Percentiles rank a stretch among this genome's conserved stretches.
Conservation (phyloP, 2,888 invertebrate genomes). For the Netelia inedita region DNA sequence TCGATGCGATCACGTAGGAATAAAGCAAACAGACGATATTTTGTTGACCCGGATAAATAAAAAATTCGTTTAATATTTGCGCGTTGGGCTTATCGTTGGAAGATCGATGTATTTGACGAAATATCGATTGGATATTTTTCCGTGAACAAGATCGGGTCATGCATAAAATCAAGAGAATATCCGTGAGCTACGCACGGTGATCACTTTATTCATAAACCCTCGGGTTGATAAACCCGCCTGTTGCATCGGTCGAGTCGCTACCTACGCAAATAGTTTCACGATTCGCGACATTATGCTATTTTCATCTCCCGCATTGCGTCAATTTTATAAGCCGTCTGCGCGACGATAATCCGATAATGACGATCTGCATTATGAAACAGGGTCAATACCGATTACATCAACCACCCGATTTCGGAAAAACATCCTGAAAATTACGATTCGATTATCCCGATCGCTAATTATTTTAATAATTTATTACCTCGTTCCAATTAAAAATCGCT, state of each 20-base stretch:
- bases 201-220: constrained; percentile 32
- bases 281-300: constrained; percentile 29
- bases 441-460: neutral
- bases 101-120: neutral
- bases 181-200: neutral
- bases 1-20: neutral
- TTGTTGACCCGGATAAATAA: neutral
- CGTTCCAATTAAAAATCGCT: neutral
- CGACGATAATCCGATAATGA: constrained; percentile 47
- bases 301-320: constrained; percentile 4
- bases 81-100: neutral
- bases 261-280: constrained; percentile 54
- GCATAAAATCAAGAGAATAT: constrained; percentile 9
- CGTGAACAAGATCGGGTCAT: neutral
- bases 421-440: constrained; percentile 1
- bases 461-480: neutral
- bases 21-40: neutral
- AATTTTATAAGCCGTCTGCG: constrained; percentile 17
- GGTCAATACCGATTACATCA: constrained; percentile 45
- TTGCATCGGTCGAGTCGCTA: constrained; percentile 6
- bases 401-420: neutral
- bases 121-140: neutral
- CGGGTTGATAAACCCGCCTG: constrained; percentile 31
- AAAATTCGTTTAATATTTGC: neutral
- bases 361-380: constrained; percentile 26